Percentiles rank a stretch among this genome's conserved stretches.
Conservation (phyloP, 2,113 vertebrate genomes). For the Ptilorrhoa leucosticta region DNA sequence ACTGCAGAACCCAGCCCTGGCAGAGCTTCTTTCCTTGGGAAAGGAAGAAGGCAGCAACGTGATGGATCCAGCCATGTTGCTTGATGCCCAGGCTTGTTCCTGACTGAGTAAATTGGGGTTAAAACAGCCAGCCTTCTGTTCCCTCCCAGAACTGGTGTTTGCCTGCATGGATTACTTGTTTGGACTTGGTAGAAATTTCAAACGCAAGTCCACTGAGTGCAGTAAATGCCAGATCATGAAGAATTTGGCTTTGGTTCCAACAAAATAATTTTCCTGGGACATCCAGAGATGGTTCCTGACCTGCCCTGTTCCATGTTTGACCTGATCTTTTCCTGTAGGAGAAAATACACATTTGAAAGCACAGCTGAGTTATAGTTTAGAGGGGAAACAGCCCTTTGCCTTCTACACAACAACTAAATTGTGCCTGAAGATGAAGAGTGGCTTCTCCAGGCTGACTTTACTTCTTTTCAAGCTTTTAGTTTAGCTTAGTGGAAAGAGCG, state of each 20-base stretch:
- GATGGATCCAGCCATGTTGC: neutral
- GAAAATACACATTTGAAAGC: neutral
- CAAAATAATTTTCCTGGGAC: neutral
- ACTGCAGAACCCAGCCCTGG: neutral
- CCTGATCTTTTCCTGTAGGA: neutral
- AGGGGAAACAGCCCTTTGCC: neutral
- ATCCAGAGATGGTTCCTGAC: neutral
- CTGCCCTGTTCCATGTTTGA: neutral
- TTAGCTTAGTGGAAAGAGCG: neutral
- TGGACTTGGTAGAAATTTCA: neutral
- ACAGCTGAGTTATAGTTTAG: neutral
- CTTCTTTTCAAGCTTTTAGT: neutral
- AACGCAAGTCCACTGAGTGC: neutral
- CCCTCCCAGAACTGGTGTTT: neutral
- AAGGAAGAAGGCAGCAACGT: neutral
- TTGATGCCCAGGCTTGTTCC: neutral
- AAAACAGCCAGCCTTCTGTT: neutral
- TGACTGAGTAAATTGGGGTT: neutral
- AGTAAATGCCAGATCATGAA: neutral
- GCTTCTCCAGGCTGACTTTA: neutral
- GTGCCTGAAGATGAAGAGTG: neutral
- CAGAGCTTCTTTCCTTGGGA: neutral
- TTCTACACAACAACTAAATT: neutral
- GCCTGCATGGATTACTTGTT: neutral
- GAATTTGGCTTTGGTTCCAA: neutral